Evolutionary conservation across 2,888 invertebrate species (phyloP).

Genomic region (Troides oblongomaculatus): DNA sequence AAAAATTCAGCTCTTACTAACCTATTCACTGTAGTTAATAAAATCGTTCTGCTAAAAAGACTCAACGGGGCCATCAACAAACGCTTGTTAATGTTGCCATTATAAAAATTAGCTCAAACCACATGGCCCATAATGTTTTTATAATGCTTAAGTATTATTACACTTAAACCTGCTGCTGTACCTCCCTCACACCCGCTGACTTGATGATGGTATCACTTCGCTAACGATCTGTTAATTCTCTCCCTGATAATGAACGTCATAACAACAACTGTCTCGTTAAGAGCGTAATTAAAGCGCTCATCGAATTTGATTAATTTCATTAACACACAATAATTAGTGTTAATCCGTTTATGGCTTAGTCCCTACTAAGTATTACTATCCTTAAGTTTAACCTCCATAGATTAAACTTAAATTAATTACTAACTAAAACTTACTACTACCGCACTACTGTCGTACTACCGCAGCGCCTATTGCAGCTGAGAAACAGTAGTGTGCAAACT

Average conservation of each 20-base stretch:
- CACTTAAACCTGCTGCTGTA: not conserved
- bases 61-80: too few species aligned
- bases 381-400: too few species aligned
- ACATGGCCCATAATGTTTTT: slow-evolving; percentile 2
- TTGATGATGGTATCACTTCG: slow-evolving; percentile 52
- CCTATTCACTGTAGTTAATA: too few species aligned
- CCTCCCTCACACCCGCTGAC: slow-evolving; percentile 13
- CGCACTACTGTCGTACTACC: too few species aligned
- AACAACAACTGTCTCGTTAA: slow-evolving; percentile 50
- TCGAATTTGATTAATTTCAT: slow-evolving; percentile 21
- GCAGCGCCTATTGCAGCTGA: too few species aligned
- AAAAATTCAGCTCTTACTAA: not conserved
- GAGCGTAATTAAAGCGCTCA: slow-evolving; percentile 41
- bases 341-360: slow-evolving; percentile 1
- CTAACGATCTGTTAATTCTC: slow-evolving; percentile 55
- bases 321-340: not conserved
- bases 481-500: too few species aligned
- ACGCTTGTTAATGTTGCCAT: not conserved
- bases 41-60: too few species aligned
- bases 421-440: too few species aligned
- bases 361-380: too few species aligned
- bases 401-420: too few species aligned
- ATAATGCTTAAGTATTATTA: not conserved
- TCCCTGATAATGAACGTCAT: slow-evolving; percentile 53
- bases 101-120: not conserved